Conservation (phyloP, 2,113 vertebrate genomes). For the Pyrgilauda ruficollis region DNA sequence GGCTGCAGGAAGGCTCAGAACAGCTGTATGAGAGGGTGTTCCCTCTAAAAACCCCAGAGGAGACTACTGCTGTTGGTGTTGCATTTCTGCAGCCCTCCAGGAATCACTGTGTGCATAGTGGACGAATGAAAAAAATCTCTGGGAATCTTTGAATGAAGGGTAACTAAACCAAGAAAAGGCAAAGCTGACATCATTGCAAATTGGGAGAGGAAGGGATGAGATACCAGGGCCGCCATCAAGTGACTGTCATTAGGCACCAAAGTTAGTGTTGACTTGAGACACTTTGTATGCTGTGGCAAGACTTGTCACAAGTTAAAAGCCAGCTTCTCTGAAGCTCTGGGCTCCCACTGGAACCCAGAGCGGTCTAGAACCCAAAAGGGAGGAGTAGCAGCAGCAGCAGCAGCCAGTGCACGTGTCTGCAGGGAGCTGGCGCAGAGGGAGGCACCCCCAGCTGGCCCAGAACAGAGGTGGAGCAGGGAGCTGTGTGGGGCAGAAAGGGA, state of each 20-base stretch:
- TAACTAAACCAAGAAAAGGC: not conserved
- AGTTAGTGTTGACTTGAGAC: not conserved
- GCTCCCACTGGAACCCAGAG: not conserved
- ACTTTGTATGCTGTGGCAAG: not conserved
- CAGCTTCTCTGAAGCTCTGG: not conserved
- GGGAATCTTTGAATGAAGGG: not conserved
- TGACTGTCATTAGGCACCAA: not conserved
- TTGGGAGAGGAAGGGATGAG: not conserved
- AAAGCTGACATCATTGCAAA: not conserved
- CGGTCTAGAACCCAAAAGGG: not conserved
- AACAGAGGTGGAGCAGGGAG: not conserved
- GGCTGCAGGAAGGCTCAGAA: not conserved
- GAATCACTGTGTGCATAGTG: not conserved
- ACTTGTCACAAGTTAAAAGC: not conserved
- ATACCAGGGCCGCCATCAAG: too few relatives aligned
- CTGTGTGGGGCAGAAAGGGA: not conserved
- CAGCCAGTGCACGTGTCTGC: not conserved
- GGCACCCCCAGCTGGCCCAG: not conserved
- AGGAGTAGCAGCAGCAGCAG: not conserved
- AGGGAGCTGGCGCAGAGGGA: not conserved
- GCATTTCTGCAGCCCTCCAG: not conserved
- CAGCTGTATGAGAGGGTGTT: not conserved
- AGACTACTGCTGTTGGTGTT: not conserved
- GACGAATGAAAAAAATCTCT: not conserved
- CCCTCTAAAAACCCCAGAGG: not conserved